Conservation (phyloP, 1,140 invertebrate species). For the Chrysomallon squamiferum region DNA sequence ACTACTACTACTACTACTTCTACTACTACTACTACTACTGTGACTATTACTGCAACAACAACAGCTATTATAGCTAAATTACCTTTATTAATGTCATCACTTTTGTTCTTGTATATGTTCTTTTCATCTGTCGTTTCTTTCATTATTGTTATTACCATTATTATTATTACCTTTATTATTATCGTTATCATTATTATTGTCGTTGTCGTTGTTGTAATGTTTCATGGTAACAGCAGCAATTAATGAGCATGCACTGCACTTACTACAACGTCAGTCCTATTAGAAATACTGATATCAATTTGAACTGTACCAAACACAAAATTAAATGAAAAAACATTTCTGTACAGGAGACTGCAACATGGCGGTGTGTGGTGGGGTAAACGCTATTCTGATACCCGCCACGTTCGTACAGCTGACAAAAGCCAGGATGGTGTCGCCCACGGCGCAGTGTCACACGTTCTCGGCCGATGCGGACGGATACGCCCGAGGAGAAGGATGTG, state of each 20-base stretch:
- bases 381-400: conserved; percentile 36
- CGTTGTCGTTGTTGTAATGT: no score
- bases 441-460: conserved; percentile 46
- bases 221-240: not conserved
- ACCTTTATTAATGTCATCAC: no score
- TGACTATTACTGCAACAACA: no score
- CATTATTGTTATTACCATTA: no score
- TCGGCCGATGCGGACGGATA: conserved; percentile 44
- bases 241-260: not conserved
- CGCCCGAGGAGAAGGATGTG: conserved; percentile 47
- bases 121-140: no score
- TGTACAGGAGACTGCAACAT: conserved; percentile 44
- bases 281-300: not conserved
- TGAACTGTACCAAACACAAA: not conserved
- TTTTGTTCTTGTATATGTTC: no score
- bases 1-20: not conserved
- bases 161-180: no score
- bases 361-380: conserved; percentile 46
- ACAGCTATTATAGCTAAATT: no score
- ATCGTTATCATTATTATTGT: not conserved
- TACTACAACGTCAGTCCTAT: not conserved
- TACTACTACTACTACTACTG: no score
- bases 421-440: conserved; percentile 45
- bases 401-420: conserved; percentile 38
- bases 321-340: no score